Evolutionary conservation across 2,888 invertebrate species (phyloP).

Genomic region (Operophtera brumata): DNA sequence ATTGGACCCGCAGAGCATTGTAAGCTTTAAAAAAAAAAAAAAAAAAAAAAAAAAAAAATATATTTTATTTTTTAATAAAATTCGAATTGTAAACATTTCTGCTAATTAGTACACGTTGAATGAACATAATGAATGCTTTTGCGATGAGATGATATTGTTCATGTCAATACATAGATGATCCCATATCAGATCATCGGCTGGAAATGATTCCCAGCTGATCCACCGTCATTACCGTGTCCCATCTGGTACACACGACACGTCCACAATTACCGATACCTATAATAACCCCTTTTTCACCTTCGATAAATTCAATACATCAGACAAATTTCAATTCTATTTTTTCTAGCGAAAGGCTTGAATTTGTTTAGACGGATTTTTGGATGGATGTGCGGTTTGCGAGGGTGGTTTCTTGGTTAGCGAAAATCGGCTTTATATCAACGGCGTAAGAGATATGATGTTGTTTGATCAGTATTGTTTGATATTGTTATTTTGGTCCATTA

Average conservation of each 20-base stretch:
- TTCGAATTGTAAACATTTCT: no score
- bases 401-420: conserved; percentile 27
- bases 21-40: no score
- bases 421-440: conserved; percentile 25
- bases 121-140: neutral
- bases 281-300: conserved; percentile 53
- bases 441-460: neutral
- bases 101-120: no score
- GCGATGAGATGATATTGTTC: neutral
- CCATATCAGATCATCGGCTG: conserved; percentile 14
- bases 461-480: conserved; percentile 17
- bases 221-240: conserved; percentile 7
- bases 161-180: conserved; percentile 6
- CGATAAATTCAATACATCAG: conserved; percentile 4
- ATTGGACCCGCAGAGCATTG: no score
- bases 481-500: conserved; percentile 27
- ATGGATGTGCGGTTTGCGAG: conserved; percentile 39
- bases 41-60: no score
- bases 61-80: no score
- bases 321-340: neutral
- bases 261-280: conserved; percentile 25
- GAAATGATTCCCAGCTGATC: conserved; percentile 14
- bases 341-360: neutral
- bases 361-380: neutral
- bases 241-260: conserved; percentile 17